phyloP scores from a whole-genome alignment of 2,113 vertebrate genomes.

The Macrotis lagotis region DNA sequence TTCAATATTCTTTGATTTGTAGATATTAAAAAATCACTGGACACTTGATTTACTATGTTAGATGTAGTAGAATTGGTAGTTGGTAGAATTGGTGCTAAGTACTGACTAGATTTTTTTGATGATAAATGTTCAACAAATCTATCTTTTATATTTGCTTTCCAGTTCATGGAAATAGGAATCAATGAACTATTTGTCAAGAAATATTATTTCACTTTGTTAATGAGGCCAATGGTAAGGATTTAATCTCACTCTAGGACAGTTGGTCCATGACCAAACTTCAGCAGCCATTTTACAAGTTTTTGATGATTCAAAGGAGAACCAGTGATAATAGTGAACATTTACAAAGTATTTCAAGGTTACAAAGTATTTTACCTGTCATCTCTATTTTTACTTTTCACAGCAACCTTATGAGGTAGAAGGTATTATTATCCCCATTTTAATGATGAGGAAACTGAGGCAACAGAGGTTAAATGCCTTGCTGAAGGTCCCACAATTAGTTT shows the following conservation, averaged over 20 bases:
- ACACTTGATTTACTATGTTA: neutral
- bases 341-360: neutral
- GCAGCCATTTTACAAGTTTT: neutral
- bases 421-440: neutral
- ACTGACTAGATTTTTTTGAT: neutral
- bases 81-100: neutral
- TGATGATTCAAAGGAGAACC: neutral
- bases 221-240: neutral
- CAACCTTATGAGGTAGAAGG: neutral
- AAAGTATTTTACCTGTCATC: neutral
- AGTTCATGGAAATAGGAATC: neutral
- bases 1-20: neutral
- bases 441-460: neutral
- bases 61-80: neutral
- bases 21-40: neutral
- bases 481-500: neutral
- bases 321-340: neutral
- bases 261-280: neutral
- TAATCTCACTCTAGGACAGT: neutral
- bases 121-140: neutral
- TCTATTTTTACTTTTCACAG: neutral
- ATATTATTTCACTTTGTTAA: neutral
- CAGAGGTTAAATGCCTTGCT: neutral
- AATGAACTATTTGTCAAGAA: neutral
- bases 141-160: neutral